Percentiles rank a stretch among this genome's conserved stretches.
These are phyloP conservation scores for Mellilla xanthometata DNA, from an alignment of 2,888 invertebrate genomes.

Conservation along the genomic window DNA sequence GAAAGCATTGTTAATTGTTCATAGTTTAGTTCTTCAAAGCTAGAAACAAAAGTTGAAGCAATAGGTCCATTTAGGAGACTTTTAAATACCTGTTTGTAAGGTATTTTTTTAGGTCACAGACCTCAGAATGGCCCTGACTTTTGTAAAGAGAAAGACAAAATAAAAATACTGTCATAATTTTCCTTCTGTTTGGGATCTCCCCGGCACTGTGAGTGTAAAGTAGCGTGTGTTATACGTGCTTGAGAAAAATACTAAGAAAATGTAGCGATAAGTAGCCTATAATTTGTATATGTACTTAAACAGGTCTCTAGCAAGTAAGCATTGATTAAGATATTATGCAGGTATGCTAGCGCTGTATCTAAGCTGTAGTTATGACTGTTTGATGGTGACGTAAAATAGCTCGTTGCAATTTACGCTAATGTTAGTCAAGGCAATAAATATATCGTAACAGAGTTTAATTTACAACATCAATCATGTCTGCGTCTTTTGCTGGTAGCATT, in stretches of 20 bases:
- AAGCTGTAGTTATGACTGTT: background rate
- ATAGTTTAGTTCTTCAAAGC: too few species aligned
- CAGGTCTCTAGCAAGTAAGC: background rate
- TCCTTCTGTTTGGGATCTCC: constrained; percentile 2
- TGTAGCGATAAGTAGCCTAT: background rate
- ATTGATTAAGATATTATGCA: background rate
- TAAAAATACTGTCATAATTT: background rate
- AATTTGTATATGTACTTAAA: background rate
- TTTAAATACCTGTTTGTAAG: too few species aligned
- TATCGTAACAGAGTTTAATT: background rate
- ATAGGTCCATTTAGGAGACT: too few species aligned
- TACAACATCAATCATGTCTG: background rate
- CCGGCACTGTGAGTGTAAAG: background rate
- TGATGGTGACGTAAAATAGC: background rate
- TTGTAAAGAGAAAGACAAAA: too few species aligned
- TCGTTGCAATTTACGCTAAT: background rate
- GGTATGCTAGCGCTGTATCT: background rate
- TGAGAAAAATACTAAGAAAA: background rate
- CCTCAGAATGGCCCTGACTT: too few species aligned
- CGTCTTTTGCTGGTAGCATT: background rate
- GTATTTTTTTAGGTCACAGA: too few species aligned
- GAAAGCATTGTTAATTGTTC: too few species aligned
- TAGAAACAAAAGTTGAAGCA: too few species aligned
- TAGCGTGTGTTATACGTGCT: background rate
- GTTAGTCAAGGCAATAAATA: background rate